Conservation (phyloP, 2,888 invertebrate genomes). For the Cryptophagus acutangulus region DNA sequence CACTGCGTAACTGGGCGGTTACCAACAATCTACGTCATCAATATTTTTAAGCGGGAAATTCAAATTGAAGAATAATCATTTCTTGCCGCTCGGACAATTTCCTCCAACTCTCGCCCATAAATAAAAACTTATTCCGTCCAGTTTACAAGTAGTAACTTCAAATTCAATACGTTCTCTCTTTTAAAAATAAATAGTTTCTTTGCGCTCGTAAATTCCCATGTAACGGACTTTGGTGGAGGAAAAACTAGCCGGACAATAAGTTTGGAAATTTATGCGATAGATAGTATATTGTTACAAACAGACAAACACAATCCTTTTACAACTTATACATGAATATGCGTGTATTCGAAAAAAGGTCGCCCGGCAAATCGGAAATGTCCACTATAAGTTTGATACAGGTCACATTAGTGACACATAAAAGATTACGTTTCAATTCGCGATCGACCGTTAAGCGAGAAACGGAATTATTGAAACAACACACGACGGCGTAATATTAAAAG, state of each 20-base stretch:
- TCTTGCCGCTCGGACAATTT: no score
- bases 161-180: no score
- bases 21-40: no score
- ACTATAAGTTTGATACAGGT: slow-evolving; percentile 2
- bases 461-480: slow-evolving; percentile 1
- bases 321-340: background rate
- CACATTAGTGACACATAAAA: background rate
- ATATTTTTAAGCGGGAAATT: no score
- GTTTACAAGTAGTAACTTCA: no score
- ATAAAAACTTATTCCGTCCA: no score
- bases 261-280: slow-evolving; percentile 35
- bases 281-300: slow-evolving; percentile 36
- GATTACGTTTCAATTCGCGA: slow-evolving; percentile 5
- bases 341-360: background rate
- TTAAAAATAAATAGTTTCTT: no score
- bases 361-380: slow-evolving; percentile 5
- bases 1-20: no score
- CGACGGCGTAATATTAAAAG: no score
- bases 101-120: no score
- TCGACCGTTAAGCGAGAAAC: no score
- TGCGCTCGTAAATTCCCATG: background rate
- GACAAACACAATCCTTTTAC: slow-evolving; percentile 1
- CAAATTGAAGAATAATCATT: no score
- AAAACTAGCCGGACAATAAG: slow-evolving; percentile 33
- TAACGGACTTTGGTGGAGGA: slow-evolving; percentile 4